These are phyloP conservation scores for Eremobia ochroleuca DNA, from an alignment of 2,888 invertebrate genomes.

Conservation along the genomic window DNA sequence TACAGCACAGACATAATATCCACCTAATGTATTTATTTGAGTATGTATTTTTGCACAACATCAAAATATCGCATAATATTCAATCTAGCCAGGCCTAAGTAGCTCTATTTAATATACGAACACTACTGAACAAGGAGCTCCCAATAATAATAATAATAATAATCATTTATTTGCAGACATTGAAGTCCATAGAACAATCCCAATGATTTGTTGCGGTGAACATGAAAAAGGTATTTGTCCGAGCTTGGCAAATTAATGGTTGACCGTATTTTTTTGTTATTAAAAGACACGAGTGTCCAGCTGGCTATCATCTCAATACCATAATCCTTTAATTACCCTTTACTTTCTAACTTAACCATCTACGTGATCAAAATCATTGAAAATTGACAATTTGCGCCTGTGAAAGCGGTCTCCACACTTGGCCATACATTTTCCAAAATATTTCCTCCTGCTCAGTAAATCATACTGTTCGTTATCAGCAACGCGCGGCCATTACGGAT, in stretches of 20 bases:
- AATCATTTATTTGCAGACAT: too few relatives aligned
- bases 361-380: not conserved
- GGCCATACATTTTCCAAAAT: slow-evolving; percentile 69
- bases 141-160: too few relatives aligned
- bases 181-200: too few relatives aligned
- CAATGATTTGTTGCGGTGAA: not conserved
- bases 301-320: not conserved
- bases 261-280: not conserved
- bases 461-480: slow-evolving; percentile 85
- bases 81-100: not conserved
- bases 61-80: not conserved
- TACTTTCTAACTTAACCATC: not conserved
- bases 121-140: not conserved
- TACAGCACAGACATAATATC: not conserved
- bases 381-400: not conserved
- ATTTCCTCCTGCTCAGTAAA: slow-evolving; percentile 76
- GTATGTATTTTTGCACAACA: not conserved
- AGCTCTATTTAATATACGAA: not conserved
- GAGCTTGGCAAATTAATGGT: not conserved
- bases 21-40: not conserved
- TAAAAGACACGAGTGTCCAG: not conserved
- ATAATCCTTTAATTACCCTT: not conserved
- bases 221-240: not conserved
- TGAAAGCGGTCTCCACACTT: slow-evolving; percentile 67
- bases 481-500: slow-evolving; percentile 83